phyloP scores from a whole-genome alignment of 2,113 vertebrate species.

The Andinoacara biseriatus region DNA sequence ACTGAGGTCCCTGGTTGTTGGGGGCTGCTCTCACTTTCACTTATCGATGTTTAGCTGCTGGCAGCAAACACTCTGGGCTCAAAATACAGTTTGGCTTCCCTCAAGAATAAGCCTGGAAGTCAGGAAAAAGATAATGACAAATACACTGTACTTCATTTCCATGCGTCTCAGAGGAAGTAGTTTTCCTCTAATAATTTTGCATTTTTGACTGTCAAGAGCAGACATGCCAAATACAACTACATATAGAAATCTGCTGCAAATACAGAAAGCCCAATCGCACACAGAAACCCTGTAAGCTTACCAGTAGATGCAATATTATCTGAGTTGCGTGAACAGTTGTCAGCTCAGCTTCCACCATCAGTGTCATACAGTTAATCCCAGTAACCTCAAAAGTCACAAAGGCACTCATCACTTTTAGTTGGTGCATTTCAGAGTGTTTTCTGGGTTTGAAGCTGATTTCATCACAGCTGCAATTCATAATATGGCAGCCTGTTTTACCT shows the following conservation, averaged over 20 bases:
- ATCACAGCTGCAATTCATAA: neutral
- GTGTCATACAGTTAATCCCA: neutral
- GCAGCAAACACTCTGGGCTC: neutral
- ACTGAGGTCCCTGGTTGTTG: neutral
- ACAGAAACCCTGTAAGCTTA: neutral
- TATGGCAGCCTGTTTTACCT: neutral
- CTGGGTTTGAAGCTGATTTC: neutral
- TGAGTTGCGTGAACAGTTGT: neutral
- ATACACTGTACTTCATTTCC: neutral
- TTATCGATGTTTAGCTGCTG: neutral
- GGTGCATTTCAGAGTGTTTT: neutral
- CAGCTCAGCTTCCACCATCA: neutral
- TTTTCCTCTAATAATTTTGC: neutral
- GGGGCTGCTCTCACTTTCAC: neutral
- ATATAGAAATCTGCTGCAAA: neutral
- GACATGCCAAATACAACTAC: neutral
- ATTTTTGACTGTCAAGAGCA: neutral
- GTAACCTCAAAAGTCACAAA: neutral
- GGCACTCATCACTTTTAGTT: neutral
- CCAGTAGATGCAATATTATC: neutral
- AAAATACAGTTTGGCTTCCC: slow-evolving; percentile 2
- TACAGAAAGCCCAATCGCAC: neutral
- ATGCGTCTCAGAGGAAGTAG: neutral
- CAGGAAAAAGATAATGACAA: neutral
- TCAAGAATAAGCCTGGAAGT: neutral